phyloP scores from a whole-genome alignment of 2,888 invertebrate species.

The Hirtodrosophila duncani region DNA sequence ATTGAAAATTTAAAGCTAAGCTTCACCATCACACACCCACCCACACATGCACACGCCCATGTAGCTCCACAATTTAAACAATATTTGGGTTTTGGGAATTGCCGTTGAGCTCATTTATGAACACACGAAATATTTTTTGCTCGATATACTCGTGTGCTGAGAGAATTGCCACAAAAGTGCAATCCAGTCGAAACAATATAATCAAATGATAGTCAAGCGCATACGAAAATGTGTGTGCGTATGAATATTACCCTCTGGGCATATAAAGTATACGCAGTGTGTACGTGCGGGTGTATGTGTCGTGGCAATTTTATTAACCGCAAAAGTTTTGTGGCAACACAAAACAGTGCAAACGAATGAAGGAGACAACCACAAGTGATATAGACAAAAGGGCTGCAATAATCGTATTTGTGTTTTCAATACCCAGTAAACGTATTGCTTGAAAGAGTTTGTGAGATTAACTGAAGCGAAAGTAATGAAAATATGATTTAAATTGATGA shows the following conservation, averaged over 20 bases:
- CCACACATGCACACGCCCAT: not conserved
- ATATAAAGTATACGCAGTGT: conserved; percentile 33
- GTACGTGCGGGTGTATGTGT: conserved; percentile 3
- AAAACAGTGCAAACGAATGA: not conserved
- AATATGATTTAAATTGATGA: too few species aligned
- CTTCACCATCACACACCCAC: not conserved
- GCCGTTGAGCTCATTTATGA: not conserved
- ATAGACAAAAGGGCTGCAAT: conserved; percentile 6
- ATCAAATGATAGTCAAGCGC: conserved; percentile 60
- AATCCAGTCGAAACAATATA: conserved; percentile 24
- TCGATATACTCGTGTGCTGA: too few species aligned
- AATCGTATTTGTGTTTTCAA: conserved; percentile 14
- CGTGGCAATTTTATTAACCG: conserved; percentile 52
- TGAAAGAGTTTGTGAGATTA: not conserved
- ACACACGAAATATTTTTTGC: not conserved
- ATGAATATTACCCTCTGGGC: conserved; percentile 49
- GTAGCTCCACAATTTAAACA: too few species aligned
- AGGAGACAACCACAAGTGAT: not conserved
- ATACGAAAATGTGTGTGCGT: too few species aligned
- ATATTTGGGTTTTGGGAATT: too few species aligned
- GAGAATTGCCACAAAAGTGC: too few species aligned
- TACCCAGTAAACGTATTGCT: conserved; percentile 12
- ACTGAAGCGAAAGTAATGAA: too few species aligned
- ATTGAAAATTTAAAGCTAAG: conserved; percentile 1
- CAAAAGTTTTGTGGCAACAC: conserved; percentile 36